A percentile compares a stretch with the other conserved stretches of the same genome.
phyloP scores from a whole-genome alignment of 2,888 invertebrate species.

The Lucinisca nassula region DNA sequence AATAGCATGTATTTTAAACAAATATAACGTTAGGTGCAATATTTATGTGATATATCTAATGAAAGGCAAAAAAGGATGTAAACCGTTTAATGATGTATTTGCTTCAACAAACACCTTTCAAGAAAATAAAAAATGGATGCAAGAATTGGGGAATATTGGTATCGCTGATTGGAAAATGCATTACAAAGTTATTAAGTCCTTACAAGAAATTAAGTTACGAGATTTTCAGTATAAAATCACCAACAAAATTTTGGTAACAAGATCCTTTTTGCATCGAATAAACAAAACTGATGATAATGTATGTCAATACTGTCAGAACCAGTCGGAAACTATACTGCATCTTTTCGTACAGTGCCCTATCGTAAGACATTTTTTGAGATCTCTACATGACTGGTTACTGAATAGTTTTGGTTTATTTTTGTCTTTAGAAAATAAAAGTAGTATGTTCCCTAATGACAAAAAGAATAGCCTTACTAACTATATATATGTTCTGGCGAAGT shows the following conservation, averaged over 20 bases:
- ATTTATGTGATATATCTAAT: background rate
- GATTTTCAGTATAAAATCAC: conserved; percentile 1
- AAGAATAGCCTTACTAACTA: no score
- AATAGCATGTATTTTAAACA: background rate
- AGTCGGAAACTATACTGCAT: no score
- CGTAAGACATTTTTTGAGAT: no score
- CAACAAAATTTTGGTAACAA: background rate
- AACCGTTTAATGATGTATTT: background rate
- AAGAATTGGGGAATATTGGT: background rate
- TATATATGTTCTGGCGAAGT: no score
- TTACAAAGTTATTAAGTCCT: background rate
- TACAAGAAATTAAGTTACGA: background rate
- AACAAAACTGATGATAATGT: no score
- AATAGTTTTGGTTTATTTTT: no score
- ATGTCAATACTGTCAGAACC: no score
- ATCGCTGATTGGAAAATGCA: background rate
- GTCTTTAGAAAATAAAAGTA: no score
- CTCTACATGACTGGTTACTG: no score
- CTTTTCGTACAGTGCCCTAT: no score
- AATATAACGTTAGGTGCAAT: background rate
- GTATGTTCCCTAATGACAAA: no score
- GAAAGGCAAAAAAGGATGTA: background rate
- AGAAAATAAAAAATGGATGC: background rate
- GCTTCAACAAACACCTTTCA: background rate
- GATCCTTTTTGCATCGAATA: no score